Conservation (phyloP, 1,140 invertebrate genomes). For the Pogonomyrmex barbatus region DNA sequence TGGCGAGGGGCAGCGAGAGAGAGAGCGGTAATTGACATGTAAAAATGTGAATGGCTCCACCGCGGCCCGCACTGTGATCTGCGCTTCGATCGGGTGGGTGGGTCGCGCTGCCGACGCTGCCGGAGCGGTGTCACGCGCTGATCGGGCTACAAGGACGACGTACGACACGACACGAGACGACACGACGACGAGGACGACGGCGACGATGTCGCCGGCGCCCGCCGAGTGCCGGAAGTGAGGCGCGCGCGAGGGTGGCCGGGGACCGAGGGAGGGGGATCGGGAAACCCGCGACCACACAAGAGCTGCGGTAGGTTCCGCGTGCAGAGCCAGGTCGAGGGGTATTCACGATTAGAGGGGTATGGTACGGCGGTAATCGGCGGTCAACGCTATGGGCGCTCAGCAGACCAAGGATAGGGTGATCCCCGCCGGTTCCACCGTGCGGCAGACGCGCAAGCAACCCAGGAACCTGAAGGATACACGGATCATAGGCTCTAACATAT, state of each 20-base stretch:
- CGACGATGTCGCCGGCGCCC: constrained; percentile 45
- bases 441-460: constrained; percentile 90
- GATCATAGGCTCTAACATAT: constrained; percentile 94
- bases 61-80: constrained; percentile 53
- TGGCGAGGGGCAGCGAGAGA: constrained; percentile 81
- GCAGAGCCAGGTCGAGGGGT: constrained; percentile 27
- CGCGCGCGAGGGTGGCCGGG: not conserved
- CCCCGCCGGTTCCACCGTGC: constrained; percentile 89
- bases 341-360: constrained; percentile 74
- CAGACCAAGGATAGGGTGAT: constrained; percentile 93
- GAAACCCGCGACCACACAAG: not conserved
- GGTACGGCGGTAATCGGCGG: constrained; percentile 77
- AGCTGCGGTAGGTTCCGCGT: not conserved
- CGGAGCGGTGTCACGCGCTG: constrained; percentile 42
- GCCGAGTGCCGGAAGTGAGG: constrained; percentile 34
- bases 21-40: constrained; percentile 76
- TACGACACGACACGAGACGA: constrained; percentile 29
- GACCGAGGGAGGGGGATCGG: too few relatives aligned
- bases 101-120: constrained; percentile 19
- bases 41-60: constrained; percentile 73
- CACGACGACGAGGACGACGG: constrained; percentile 34
- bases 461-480: constrained; percentile 91
- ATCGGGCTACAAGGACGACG: constrained; percentile 41
- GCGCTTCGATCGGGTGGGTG: constrained; percentile 63
- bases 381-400: constrained; percentile 93